Conservation (phyloP, 2,888 invertebrate species). For the Eristalis arbustorum region DNA sequence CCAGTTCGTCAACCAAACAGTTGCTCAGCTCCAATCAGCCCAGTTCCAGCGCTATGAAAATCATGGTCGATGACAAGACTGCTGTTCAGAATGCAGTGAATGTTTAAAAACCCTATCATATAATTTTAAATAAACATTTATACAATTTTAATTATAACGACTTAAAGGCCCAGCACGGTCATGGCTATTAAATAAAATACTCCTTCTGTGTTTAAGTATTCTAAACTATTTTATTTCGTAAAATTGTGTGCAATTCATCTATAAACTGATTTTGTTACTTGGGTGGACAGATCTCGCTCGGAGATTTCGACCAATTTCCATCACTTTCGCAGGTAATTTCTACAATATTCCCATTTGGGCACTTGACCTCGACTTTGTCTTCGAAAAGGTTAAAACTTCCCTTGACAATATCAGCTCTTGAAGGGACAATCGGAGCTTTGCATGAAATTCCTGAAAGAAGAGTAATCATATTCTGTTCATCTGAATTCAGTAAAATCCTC, state of each 20-base stretch:
- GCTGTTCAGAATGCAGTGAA: conserved; percentile 78
- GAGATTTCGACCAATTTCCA: conserved; percentile 72
- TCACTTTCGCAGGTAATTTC: conserved; percentile 76
- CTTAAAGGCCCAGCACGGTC: conserved; percentile 22
- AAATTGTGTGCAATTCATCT: neutral
- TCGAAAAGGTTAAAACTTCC: conserved; percentile 81
- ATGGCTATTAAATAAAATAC: conserved; percentile 58
- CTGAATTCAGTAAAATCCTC: conserved; percentile 68
- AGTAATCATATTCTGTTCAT: neutral
- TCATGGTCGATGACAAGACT: conserved; percentile 78
- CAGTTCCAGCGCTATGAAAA: conserved; percentile 76
- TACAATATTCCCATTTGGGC: conserved; percentile 31
- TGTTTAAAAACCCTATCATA: conserved; percentile 72
- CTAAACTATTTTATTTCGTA: neutral
- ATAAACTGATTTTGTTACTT: neutral
- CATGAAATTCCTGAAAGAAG: conserved; percentile 80
- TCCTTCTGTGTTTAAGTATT: conserved; percentile 52
- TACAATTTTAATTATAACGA: conserved; percentile 11
- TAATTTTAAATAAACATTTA: neutral
- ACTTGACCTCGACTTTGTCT: conserved; percentile 79
- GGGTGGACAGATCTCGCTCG: conserved; percentile 45
- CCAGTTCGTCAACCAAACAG: conserved; percentile 89
- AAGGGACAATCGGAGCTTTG: conserved; percentile 80
- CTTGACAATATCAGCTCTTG: conserved; percentile 77
- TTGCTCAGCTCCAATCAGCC: conserved; percentile 82